A percentile compares a stretch with the other conserved stretches of the same genome.
phyloP scores from a whole-genome alignment of 2,113 vertebrate genomes.

The Pollimyrus isidori region DNA sequence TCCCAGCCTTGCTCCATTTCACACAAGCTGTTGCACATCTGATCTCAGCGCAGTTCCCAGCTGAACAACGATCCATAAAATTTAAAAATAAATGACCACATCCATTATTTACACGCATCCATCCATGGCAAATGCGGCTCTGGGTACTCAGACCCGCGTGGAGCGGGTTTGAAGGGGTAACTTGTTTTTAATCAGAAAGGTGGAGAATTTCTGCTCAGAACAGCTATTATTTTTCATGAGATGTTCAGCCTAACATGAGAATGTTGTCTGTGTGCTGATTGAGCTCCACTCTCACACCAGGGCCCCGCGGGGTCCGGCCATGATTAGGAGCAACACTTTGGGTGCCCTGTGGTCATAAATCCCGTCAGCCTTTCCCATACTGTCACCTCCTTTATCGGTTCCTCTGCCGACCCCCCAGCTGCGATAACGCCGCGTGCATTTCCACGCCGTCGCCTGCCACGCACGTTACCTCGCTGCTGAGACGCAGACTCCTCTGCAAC shows the following conservation, averaged over 20 bases:
- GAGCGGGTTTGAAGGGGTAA: slow-evolving; percentile 50
- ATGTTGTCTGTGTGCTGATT: background rate
- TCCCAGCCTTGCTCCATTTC: background rate
- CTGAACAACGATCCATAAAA: slow-evolving; percentile 26
- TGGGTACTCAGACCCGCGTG: slow-evolving; percentile 40
- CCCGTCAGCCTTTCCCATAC: background rate
- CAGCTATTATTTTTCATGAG: background rate
- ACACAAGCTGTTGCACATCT: background rate
- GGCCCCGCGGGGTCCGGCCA: background rate
- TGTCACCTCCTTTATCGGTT: background rate
- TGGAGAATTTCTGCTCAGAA: background rate
- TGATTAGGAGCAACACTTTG: background rate
- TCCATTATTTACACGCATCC: slow-evolving; percentile 54
- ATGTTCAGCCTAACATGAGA: background rate
- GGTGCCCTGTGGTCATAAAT: background rate
- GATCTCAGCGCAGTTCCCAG: slow-evolving; percentile 11
- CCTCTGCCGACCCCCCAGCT: background rate
- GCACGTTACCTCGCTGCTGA: background rate
- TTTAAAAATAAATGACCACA: slow-evolving; percentile 55
- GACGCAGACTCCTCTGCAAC: background rate
- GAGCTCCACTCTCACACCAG: background rate
- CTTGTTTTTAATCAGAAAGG: slow-evolving; percentile 39
- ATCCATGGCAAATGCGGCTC: slow-evolving; percentile 39
- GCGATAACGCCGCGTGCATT: background rate
- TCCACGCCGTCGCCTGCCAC: background rate